phyloP scores from a whole-genome alignment of 30 jellyfish, hydroid and myxozoan species.

The Nemopilema nomurai region DNA sequence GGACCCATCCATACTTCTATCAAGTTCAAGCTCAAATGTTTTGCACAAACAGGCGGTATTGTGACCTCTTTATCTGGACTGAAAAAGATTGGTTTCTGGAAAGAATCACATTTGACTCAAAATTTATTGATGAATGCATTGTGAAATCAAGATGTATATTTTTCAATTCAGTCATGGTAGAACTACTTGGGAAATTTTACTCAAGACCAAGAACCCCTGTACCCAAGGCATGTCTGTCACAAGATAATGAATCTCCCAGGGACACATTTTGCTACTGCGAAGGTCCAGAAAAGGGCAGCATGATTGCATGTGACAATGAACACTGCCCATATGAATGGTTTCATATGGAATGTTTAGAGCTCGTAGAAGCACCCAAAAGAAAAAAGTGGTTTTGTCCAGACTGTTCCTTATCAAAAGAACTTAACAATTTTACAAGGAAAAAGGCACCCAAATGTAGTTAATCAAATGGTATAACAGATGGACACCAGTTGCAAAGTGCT shows the following conservation, averaged over 20 bases:
- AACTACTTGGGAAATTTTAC: slow-evolving; percentile 20
- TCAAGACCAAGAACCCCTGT: slow-evolving; percentile 7
- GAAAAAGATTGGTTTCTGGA: slow-evolving; percentile 9
- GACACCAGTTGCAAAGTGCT: slow-evolving; percentile 39
- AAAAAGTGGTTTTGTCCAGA: slow-evolving; percentile 48
- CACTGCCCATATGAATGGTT: slow-evolving; percentile 50
- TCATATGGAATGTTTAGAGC: slow-evolving; percentile 21
- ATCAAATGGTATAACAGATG: slow-evolving; percentile 35
- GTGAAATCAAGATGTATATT: background rate
- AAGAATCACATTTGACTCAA: slow-evolving; percentile 1
- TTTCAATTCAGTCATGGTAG: slow-evolving; percentile 13
- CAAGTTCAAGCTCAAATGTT: slow-evolving; percentile 19
- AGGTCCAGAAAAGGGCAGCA: slow-evolving; percentile 30
- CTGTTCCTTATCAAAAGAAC: slow-evolving; percentile 30
- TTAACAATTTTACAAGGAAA: slow-evolving; percentile 2
- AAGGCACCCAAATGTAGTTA: no score
- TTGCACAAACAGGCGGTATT: slow-evolving; percentile 7
- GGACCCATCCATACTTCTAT: slow-evolving; percentile 25
- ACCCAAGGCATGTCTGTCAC: background rate
- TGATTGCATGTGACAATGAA: slow-evolving; percentile 36
- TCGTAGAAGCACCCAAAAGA: slow-evolving; percentile 11
- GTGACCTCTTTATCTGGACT: slow-evolving; percentile 17
- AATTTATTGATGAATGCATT: slow-evolving; percentile 13
- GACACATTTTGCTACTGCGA: slow-evolving; percentile 26
- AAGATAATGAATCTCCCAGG: background rate